Evolutionary conservation across 2,113 vertebrate species (phyloP).

Genomic region (Mormyrus lacerda): DNA sequence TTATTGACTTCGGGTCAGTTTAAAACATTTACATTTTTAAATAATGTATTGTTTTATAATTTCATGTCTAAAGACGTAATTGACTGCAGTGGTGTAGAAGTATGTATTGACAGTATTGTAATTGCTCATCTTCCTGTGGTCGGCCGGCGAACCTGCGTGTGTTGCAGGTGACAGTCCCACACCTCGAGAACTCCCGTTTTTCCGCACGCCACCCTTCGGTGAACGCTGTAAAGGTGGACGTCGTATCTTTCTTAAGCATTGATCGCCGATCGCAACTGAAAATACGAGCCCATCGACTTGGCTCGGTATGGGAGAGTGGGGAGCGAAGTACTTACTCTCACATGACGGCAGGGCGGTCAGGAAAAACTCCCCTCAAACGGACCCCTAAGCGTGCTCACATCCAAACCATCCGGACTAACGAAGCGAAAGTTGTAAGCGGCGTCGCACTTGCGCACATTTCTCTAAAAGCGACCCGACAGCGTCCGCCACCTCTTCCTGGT

Average conservation of each 20-base stretch:
- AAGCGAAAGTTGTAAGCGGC: background rate
- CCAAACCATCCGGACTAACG: background rate
- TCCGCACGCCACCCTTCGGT: background rate
- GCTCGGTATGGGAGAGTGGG: background rate
- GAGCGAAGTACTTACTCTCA: background rate
- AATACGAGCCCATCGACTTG: background rate
- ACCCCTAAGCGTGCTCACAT: background rate
- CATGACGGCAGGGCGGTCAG: background rate
- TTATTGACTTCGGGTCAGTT: background rate
- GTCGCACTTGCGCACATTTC: background rate
- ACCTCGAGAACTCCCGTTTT: background rate
- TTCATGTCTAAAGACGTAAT: background rate
- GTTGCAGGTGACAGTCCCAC: background rate
- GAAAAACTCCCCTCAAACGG: background rate
- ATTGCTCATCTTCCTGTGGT: background rate
- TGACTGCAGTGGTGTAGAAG: background rate
- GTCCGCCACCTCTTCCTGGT: slow-evolving; percentile 14
- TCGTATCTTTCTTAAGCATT: background rate
- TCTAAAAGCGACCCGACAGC: background rate
- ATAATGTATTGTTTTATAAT: background rate
- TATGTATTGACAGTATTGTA: too few species aligned
- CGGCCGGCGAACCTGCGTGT: background rate
- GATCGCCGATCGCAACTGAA: background rate
- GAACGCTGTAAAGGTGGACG: background rate
- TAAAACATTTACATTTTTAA: background rate